These are phyloP conservation scores for Chaenogobius annularis DNA, from an alignment of 2,113 vertebrate genomes.

Conservation along the genomic window DNA sequence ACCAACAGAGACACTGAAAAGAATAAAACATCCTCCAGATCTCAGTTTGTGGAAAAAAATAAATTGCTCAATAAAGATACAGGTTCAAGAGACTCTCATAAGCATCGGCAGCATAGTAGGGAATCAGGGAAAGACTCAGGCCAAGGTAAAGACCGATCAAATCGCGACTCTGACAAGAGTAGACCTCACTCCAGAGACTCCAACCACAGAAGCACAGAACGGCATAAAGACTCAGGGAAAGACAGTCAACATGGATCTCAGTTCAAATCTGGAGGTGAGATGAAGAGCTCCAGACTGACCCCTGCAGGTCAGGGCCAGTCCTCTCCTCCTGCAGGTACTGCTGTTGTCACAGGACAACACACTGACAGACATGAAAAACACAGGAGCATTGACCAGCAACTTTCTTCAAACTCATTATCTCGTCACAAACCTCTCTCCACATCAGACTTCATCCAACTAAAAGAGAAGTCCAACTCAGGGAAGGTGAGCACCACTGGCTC, in stretches of 20 bases:
- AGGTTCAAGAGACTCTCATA: constrained; percentile 54
- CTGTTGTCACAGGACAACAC: constrained; percentile 72
- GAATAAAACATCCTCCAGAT: constrained; percentile 55
- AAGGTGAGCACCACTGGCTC: constrained; percentile 74
- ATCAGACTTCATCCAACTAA: constrained; percentile 56
- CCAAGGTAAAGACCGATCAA: constrained; percentile 67
- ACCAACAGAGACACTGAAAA: constrained; percentile 59
- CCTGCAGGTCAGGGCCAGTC: constrained; percentile 62
- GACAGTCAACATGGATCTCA: constrained; percentile 48
- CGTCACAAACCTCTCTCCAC: constrained; percentile 51
- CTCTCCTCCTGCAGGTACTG: constrained; percentile 72
- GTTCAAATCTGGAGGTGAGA: constrained; percentile 64
- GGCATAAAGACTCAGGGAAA: constrained; percentile 66
- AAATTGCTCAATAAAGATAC: constrained; percentile 49
- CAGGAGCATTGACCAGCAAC: constrained; percentile 77
- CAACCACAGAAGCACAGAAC: constrained; percentile 64
- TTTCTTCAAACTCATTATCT: constrained; percentile 65
- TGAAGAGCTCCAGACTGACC: constrained; percentile 51
- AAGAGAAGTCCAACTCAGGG: constrained; percentile 69
- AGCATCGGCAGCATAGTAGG: constrained; percentile 55
- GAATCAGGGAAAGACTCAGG: constrained; percentile 63
- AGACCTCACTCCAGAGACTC: constrained; percentile 60
- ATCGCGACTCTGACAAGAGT: constrained; percentile 60
- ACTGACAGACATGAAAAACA: constrained; percentile 81
- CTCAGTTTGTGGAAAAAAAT: constrained; percentile 49